A percentile compares a stretch with the other conserved stretches of the same genome.
Evolutionary conservation across 2,113 vertebrate genomes (phyloP).

Genomic region (Carettochelys insculpta): DNA sequence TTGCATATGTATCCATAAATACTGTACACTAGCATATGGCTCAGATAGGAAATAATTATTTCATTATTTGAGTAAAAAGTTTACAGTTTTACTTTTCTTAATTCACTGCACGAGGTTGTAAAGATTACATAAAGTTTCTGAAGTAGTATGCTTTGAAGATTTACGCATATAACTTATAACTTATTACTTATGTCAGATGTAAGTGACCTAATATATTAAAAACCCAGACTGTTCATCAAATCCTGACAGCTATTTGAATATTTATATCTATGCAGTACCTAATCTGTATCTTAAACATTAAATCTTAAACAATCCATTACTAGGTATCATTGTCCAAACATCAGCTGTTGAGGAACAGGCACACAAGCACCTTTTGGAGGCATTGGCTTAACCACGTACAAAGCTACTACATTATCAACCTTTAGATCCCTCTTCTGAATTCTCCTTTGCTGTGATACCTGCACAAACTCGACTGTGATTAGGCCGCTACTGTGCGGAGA

Average conservation of each 20-base stretch:
- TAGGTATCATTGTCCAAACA: neutral
- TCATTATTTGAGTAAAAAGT: neutral
- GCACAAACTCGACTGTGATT: neutral
- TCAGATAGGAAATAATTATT: neutral
- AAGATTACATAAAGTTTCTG: neutral
- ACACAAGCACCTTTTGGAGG: neutral
- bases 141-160: neutral
- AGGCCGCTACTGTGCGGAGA: neutral
- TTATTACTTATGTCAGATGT: neutral
- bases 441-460: neutral
- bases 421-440: neutral
- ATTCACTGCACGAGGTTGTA: neutral
- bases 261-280: neutral
- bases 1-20: neutral
- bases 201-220: neutral
- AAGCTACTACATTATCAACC: neutral
- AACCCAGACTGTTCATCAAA: neutral
- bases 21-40: neutral
- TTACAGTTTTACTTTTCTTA: neutral
- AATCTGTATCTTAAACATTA: neutral
- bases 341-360: neutral
- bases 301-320: neutral
- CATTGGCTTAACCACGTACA: neutral
- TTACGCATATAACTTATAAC: neutral
- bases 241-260: neutral